phyloP scores from a whole-genome alignment of 2,797 vertebrate genomes.

The Kryptolebias ocellatus region DNA sequence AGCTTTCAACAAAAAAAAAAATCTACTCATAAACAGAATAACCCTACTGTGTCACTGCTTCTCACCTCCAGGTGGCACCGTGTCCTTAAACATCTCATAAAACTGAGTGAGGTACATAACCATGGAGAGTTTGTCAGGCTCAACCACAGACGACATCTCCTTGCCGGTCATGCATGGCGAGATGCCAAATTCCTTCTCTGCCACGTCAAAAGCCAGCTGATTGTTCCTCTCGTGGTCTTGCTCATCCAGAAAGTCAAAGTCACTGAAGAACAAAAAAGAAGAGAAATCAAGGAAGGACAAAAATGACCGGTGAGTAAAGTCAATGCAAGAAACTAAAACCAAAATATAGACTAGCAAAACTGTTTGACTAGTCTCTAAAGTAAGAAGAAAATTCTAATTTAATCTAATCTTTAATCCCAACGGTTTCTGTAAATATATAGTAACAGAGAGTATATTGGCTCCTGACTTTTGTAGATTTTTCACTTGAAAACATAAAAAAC shows the following conservation, averaged over 20 bases:
- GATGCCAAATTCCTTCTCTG: slow-evolving; percentile 95
- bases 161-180: slow-evolving; percentile 98
- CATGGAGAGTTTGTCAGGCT: slow-evolving; percentile 98
- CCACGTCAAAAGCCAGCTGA: slow-evolving; percentile 93
- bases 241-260: slow-evolving; percentile 94
- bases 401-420: neutral
- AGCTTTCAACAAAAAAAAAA: too few relatives aligned
- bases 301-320: too few relatives aligned
- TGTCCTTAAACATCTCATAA: slow-evolving; percentile 99
- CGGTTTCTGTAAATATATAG: neutral
- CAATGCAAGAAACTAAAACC: neutral
- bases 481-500: neutral
- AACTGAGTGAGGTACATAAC: slow-evolving; percentile 99
- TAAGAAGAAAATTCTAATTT: too few relatives aligned
- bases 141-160: slow-evolving; percentile 95
- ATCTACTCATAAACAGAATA: neutral
- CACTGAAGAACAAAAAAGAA: slow-evolving; percentile 75
- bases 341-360: too few relatives aligned
- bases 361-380: too few relatives aligned
- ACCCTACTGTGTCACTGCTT: neutral
- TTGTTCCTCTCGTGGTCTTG: slow-evolving; percentile 92
- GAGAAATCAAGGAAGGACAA: neutral
- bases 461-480: neutral
- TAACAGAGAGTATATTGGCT: neutral
- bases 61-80: slow-evolving; percentile 91